phyloP scores from a whole-genome alignment of 1,140 invertebrate genomes.

The Ceratosolen solmsi region DNA sequence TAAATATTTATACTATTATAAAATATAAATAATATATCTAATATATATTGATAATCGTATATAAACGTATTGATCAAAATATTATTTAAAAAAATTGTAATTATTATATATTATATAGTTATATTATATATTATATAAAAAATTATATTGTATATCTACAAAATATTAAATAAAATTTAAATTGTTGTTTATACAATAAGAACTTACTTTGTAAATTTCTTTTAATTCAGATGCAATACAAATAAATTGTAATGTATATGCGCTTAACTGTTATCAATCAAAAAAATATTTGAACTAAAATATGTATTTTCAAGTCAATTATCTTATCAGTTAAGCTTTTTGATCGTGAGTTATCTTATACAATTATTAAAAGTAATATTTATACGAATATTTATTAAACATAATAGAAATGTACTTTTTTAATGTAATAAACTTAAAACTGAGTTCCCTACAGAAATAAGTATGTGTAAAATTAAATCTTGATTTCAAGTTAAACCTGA shows the following conservation, averaged over 20 bases:
- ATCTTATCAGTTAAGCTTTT: slow-evolving; percentile 37
- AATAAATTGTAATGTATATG: background rate
- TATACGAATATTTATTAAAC: background rate
- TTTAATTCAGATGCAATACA: background rate
- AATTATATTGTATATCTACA: too few relatives aligned
- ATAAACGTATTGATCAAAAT: too few relatives aligned
- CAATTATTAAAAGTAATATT: too few relatives aligned
- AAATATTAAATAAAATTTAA: background rate
- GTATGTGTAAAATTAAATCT: too few relatives aligned
- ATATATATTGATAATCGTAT: too few relatives aligned
- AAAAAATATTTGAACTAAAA: slow-evolving; percentile 18
- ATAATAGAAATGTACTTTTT: background rate
- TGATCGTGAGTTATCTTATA: background rate
- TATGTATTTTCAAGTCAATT: slow-evolving; percentile 1
- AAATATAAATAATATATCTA: too few relatives aligned
- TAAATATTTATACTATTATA: too few relatives aligned
- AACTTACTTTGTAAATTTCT: too few relatives aligned
- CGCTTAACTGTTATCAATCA: background rate
- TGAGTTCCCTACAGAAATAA: background rate
- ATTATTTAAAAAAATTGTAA: too few relatives aligned
- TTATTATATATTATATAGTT: too few relatives aligned
- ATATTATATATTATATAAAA: too few relatives aligned
- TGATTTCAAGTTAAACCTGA: too few relatives aligned
- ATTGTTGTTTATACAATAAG: background rate
- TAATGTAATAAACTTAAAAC: background rate